These are phyloP conservation scores for Prionailurus bengalensis DNA, from an alignment of 2,113 vertebrate genomes.

Conservation along the genomic window DNA sequence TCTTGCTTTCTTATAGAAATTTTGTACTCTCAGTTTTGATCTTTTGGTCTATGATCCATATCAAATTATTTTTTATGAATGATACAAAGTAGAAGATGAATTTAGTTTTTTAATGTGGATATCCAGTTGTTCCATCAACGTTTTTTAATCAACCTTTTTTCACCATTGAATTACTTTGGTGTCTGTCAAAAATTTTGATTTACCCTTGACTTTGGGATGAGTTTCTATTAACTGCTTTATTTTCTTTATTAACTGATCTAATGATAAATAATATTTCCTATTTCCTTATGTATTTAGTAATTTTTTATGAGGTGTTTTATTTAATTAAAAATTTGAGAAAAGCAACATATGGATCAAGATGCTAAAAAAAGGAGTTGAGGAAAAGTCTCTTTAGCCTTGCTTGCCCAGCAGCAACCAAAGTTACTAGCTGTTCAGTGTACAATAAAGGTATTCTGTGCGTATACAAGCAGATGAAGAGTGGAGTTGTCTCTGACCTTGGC, in stretches of 20 bases:
- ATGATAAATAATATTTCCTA: not conserved
- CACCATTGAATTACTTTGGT: not conserved
- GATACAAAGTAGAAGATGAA: not conserved
- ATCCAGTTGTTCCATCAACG: not conserved
- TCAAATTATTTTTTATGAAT: conserved; percentile 37
- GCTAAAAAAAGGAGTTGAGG: not conserved
- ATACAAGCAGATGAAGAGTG: too few species aligned
- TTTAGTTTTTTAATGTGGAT: not conserved
- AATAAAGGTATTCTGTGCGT: not conserved
- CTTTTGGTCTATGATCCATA: not conserved
- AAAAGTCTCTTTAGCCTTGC: not conserved
- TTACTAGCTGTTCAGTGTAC: not conserved
- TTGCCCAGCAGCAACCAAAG: not conserved
- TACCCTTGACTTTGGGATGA: not conserved
- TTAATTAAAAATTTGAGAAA: not conserved
- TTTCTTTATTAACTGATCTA: not conserved
- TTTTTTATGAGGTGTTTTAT: not conserved
- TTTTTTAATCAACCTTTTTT: not conserved
- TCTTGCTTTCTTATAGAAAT: not conserved
- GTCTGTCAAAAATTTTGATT: conserved; percentile 24
- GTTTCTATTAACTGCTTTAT: not conserved
- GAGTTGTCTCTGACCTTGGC: not conserved
- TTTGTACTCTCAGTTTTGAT: not conserved
- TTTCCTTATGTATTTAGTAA: not conserved
- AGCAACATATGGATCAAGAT: not conserved